A percentile compares a stretch with the other conserved stretches of the same genome.
Evolutionary conservation across 2,888 invertebrate genomes (phyloP).

Genomic region (Drosophila setosimentum): DNA sequence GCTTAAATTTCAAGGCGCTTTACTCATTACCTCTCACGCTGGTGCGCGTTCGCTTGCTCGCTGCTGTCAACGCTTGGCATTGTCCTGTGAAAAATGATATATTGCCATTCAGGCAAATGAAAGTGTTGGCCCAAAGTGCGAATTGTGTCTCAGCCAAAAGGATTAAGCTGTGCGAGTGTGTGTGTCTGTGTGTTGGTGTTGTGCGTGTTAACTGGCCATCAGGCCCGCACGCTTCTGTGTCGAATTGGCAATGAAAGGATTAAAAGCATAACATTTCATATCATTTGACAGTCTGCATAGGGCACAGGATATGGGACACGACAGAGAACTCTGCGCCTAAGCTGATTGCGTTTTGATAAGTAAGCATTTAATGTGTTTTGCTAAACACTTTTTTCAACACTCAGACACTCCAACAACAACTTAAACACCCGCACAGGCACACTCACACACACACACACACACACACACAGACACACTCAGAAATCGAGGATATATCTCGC

Average conservation of each 20-base stretch:
- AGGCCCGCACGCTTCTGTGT: slow-evolving; percentile 36
- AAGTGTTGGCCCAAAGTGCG: slow-evolving; percentile 52
- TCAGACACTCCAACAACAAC: slow-evolving; percentile 27
- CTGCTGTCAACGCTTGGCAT: slow-evolving; percentile 26
- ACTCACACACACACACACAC: background rate
- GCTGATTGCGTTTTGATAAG: slow-evolving; percentile 79
- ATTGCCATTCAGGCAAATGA: slow-evolving; percentile 46
- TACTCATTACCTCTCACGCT: slow-evolving; percentile 39
- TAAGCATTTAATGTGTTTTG: slow-evolving; percentile 82
- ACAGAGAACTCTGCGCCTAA: slow-evolving; percentile 56
- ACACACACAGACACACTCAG: background rate
- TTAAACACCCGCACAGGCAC: slow-evolving; percentile 19
- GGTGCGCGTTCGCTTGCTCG: background rate
- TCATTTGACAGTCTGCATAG: slow-evolving; percentile 52
- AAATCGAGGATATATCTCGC: slow-evolving; percentile 3
- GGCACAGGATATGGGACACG: slow-evolving; percentile 10
- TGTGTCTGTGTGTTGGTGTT: slow-evolving; percentile 23
- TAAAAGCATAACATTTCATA: slow-evolving; percentile 69
- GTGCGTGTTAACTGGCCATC: slow-evolving; percentile 58
- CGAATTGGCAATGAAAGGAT: slow-evolving; percentile 63
- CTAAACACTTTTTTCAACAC: slow-evolving; percentile 70
- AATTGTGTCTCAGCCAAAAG: slow-evolving; percentile 54
- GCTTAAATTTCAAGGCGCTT: slow-evolving; percentile 64
- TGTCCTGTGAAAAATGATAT: slow-evolving; percentile 55
- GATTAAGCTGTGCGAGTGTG: slow-evolving; percentile 39